Evolutionary conservation across 2,113 vertebrate genomes (phyloP).

Genomic region (Nyctibius bracteatus): DNA sequence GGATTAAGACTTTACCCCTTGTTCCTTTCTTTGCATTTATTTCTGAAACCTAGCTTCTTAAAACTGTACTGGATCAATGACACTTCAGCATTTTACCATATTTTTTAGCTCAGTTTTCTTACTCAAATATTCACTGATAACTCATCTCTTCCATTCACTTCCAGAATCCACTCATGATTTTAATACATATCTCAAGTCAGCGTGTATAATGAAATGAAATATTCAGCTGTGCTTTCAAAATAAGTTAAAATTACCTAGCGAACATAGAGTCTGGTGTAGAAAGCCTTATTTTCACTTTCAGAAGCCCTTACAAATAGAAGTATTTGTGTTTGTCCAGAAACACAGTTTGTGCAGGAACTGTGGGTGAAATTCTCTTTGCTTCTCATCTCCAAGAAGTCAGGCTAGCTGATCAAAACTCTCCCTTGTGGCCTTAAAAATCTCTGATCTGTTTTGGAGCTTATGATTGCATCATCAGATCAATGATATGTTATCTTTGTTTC

Average conservation of each 20-base stretch:
- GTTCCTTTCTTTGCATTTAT: not conserved
- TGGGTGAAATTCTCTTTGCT: not conserved
- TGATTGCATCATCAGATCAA: conserved; percentile 3
- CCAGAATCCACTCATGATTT: not conserved
- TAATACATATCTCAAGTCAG: not conserved
- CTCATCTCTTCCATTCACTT: not conserved
- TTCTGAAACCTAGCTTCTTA: not conserved
- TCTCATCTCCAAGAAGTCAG: not conserved
- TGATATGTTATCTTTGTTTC: conserved; percentile 15
- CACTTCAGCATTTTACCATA: not conserved
- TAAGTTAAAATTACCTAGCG: not conserved
- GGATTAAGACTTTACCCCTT: not conserved
- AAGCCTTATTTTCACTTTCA: not conserved
- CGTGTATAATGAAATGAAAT: not conserved
- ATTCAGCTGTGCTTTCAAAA: not conserved
- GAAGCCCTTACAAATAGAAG: not conserved
- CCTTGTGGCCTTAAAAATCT: not conserved
- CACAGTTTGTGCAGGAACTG: not conserved
- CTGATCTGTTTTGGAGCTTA: not conserved
- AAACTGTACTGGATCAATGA: not conserved
- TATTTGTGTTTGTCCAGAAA: not conserved
- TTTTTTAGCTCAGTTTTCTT: not conserved
- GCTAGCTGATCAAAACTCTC: not conserved
- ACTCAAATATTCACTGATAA: not conserved
- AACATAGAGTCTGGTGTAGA: not conserved